A percentile compares a stretch with the other conserved stretches of the same genome.
These are phyloP conservation scores for Plutomurus gul DNA, from an alignment of 1,140 invertebrate species.

Conservation along the genomic window DNA sequence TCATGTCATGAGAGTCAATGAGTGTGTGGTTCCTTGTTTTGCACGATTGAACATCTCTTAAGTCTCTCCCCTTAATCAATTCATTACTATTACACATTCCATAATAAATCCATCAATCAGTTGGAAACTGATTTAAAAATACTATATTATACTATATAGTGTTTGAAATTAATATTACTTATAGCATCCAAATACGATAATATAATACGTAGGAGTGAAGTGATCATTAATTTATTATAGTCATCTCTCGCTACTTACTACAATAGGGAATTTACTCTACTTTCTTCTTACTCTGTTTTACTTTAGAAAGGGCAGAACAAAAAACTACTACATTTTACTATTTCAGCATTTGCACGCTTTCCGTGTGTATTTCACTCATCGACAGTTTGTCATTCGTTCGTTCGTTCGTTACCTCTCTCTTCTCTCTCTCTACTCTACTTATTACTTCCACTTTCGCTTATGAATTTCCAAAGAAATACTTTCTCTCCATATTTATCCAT, in stretches of 20 bases:
- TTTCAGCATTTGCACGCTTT: constrained; percentile 6
- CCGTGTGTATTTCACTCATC: constrained; percentile 3
- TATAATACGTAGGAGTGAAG: too few species aligned
- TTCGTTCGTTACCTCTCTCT: not conserved
- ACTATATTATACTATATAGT: too few species aligned
- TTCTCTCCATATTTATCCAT: too few species aligned
- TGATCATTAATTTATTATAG: too few species aligned
- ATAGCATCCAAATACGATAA: not conserved
- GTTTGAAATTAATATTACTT: not conserved
- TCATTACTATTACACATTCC: not conserved
- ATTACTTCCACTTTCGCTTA: too few species aligned
- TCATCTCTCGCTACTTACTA: not conserved
- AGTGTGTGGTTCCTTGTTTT: constrained; percentile 28
- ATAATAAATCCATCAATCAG: too few species aligned
- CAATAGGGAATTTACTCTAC: too few species aligned
- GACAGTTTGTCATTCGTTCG: not conserved
- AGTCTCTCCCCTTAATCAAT: not conserved
- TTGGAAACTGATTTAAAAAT: too few species aligned
- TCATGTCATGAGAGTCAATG: constrained; percentile 26
- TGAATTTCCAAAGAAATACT: too few species aligned
- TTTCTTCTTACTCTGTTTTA: too few species aligned
- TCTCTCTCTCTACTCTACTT: not conserved
- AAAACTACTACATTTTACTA: not conserved
- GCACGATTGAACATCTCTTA: constrained; percentile 27
- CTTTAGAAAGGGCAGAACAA: not conserved